Percentiles rank a stretch among this genome's conserved stretches.
Evolutionary conservation across 2,888 invertebrate genomes (phyloP).

Genomic region (Dexiosoma caninum): DNA sequence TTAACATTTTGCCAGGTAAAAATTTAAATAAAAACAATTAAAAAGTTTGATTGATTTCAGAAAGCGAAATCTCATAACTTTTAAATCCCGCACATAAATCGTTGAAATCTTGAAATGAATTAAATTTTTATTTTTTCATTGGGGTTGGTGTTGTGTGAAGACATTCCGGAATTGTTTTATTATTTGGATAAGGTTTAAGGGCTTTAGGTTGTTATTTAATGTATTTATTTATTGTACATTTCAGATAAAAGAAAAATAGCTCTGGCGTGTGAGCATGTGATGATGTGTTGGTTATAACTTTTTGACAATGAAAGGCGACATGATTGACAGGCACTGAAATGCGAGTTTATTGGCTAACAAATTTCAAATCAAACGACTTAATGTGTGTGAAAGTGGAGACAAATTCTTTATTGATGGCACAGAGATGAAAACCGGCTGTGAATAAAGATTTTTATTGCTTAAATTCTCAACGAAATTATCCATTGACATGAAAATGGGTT

Average conservation of each 20-base stretch:
- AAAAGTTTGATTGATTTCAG: neutral
- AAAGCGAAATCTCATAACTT: neutral
- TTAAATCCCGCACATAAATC: neutral
- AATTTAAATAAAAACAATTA: neutral
- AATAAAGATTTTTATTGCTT: neutral
- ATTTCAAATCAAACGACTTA: neutral
- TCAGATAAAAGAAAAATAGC: neutral
- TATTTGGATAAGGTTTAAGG: neutral
- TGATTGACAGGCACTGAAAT: neutral
- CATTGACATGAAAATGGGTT: neutral
- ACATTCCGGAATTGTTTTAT: neutral
- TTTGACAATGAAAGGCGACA: neutral
- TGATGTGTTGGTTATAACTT: neutral
- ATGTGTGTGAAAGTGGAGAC: neutral
- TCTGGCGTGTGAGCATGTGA: neutral
- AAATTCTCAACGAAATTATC: neutral
- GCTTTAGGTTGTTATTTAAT: neutral
- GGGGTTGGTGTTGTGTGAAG: neutral
- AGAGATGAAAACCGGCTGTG: neutral
- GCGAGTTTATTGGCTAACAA: neutral
- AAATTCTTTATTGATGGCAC: neutral
- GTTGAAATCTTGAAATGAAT: neutral
- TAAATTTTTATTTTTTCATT: neutral
- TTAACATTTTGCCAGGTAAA: neutral
- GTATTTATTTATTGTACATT: slow-evolving; percentile 13